Conservation (phyloP, 2,888 invertebrate genomes). For the Chouioia cunea region DNA sequence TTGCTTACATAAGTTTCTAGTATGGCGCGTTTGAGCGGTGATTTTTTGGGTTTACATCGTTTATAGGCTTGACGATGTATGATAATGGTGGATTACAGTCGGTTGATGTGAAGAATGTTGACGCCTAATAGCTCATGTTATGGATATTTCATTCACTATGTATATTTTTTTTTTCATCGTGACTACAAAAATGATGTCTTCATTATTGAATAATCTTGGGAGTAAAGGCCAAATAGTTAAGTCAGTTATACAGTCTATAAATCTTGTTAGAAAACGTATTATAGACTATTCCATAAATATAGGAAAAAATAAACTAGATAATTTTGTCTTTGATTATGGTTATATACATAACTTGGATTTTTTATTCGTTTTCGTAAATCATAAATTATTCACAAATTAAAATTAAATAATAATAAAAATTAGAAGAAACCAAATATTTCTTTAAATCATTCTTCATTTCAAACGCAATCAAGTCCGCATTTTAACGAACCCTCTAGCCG, state of each 20-base stretch:
- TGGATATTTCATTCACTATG: not conserved
- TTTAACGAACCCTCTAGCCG: not conserved
- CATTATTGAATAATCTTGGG: constrained; percentile 32
- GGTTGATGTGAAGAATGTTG: constrained; percentile 7
- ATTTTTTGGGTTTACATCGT: constrained; percentile 2
- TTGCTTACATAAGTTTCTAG: constrained; percentile 37
- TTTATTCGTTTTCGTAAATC: no score
- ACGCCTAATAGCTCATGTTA: constrained; percentile 11
- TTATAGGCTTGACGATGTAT: not conserved
- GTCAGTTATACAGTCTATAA: not conserved
- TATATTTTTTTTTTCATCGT: not conserved
- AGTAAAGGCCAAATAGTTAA: no score
- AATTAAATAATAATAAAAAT: no score
- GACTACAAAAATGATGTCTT: constrained; percentile 39
- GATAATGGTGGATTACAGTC: constrained; percentile 18
- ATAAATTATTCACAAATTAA: no score
- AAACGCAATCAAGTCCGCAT: no score
- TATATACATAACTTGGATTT: no score
- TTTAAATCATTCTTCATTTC: no score
- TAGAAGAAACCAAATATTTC: no score
- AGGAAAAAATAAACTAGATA: no score
- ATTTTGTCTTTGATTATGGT: no score
- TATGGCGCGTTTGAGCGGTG: no score
- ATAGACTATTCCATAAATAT: no score
- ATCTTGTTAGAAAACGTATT: not conserved